Evolutionary conservation across 2,113 vertebrate species (phyloP), one percentile per base, ranked within the genome.

Genomic region (Mixornis gularis): DNA sequence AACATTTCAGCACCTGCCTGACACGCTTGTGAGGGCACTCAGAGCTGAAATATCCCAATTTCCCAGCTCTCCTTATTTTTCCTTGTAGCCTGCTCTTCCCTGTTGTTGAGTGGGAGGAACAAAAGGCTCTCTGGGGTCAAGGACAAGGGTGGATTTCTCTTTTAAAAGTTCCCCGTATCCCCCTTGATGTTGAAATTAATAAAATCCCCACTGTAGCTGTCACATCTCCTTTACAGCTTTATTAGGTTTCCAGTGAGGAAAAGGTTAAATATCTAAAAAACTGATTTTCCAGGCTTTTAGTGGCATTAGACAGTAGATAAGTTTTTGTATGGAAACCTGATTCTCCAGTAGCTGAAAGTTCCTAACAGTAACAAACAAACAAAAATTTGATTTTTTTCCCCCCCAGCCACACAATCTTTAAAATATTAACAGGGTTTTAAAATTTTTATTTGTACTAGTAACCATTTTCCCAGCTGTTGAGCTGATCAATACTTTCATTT

Each of bases 381-480:
- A 89, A 79, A 82, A 6, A 2, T 4, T 5, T 53, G 27, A 24
- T 15, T 25, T 48, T 84, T 83, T 91, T 52, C 4, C 69, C 41
- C 84, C 85, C 84, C 87, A 95, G 73, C n/a, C 41, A 78, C 18
- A 51, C 38, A 49, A 58, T 85, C 59, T 91, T 93, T 80, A 77
- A 96, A 96, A 90, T 53, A 74, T 82, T 93, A 85, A 77, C 56
- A 58, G 38, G 12, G 29, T 58, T 82, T 94, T 64, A 6, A 4
- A 81, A 18, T 8, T 36, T 91, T 76, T 92, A 91, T 87, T 95
- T 93, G 60, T 71, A 74, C 62, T 65, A 83, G 32, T 24, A 78
- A 76, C 89, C 36, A n/a, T 82, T 95, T 96, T 95, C 87, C 93
- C 95, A 95, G 90, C 82, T 93, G 90, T 85, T 90, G 63, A 80